Evolutionary conservation across 92 coral and sea anemone genomes (phyloP), one percentile per base, ranked within the genome.

Genomic region (Epizoanthus stellaris): DNA sequence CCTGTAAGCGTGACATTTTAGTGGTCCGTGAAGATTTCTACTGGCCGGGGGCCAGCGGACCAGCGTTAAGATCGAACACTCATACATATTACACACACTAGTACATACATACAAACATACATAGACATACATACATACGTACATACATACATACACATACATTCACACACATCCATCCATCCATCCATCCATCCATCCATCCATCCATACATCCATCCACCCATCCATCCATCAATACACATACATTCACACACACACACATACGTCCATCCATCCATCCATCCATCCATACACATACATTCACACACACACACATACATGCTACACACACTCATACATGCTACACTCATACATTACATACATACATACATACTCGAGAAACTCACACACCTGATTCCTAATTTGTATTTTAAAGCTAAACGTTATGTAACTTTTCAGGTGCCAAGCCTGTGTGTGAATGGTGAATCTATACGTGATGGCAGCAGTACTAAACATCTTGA

Each of bases 381-480:
- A 45, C 23, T 5, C 40, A 38, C 38, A 9, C 30, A 5, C 30
- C 3, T 3, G 11, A 4, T 21, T 10, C 6, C 17, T 19, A 3
- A 34, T 6, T 75, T 20, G 13, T 34, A 13, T 12, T 25, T 12
- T 12, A 25, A 67, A 25, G 43, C 36, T 72, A 62, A 43, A 77
- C 5, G 17, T 17, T 61, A 42, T 45, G 59, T 11, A 63, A 62
- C 67, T 20, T 79, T 89, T 77, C 92, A 96, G 98, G 98, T 93
- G 36, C 98, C 98, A 56, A 89, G 98, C 83, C 87, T 94, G 82
- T 92, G 92, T 67, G 92, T 90, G 63, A 90, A 95, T 89, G 98
- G 95, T n/a, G 68, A 91, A 85, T 88, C 88, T 67, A 67, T 93
- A 47, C 92, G 89, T 66, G 92, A 87, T 47, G 88, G 61, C 66